phyloP scores from a whole-genome alignment of 2,888 invertebrate genomes.

The Cataglyphis altisquamis region DNA sequence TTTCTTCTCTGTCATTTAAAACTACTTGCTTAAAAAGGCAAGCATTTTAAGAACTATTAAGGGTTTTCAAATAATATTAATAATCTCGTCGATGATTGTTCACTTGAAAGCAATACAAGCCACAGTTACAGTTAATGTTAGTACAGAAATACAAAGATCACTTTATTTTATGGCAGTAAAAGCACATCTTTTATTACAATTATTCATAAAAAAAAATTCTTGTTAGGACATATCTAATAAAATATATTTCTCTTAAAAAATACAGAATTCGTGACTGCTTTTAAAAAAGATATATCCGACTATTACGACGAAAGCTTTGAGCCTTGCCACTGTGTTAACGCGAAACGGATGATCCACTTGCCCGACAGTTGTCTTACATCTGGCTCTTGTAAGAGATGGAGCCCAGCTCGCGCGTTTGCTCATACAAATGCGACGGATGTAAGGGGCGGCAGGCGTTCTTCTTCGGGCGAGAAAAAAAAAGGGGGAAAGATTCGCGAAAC shows the following conservation, averaged over 20 bases:
- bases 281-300: not conserved
- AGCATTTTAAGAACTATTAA: not conserved
- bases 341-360: conserved; percentile 61
- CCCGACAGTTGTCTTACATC: conserved; percentile 63
- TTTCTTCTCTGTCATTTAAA: not conserved
- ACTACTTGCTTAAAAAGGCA: not conserved
- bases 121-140: not conserved
- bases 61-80: not conserved
- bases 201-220: not conserved
- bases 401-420: conserved; percentile 26
- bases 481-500: conserved; percentile 72
- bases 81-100: not conserved
- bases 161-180: not conserved
- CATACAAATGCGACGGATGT: conserved; percentile 54
- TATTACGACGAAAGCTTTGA: not conserved
- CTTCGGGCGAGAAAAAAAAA: not conserved
- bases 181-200: not conserved
- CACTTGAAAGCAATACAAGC: not conserved
- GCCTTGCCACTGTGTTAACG: conserved; percentile 1
- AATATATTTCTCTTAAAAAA: not conserved
- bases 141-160: not conserved
- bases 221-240: not conserved
- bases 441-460: conserved; percentile 47
- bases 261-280: not conserved
- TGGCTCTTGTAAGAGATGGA: conserved; percentile 48